Percentiles rank a stretch among this genome's conserved stretches.
These are phyloP conservation scores for Agonopterix alstromeriana DNA, from an alignment of 2,888 invertebrate genomes.

Conservation along the genomic window DNA sequence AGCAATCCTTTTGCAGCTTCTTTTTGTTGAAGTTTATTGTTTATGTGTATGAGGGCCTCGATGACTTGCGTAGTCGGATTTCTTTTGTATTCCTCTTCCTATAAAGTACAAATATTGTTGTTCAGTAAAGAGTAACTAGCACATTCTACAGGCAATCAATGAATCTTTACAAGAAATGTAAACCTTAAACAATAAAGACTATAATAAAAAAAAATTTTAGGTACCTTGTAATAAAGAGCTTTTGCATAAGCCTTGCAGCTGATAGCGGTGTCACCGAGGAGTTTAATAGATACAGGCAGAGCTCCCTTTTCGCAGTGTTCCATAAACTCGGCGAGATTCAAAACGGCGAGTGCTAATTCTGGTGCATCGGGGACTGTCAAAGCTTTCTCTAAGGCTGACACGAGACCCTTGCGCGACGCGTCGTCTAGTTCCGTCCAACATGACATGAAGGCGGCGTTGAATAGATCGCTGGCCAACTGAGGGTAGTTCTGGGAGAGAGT, in stretches of 20 bases:
- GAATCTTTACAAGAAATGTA: no score
- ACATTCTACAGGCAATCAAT: no score
- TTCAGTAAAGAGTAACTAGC: background rate
- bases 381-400: conserved; percentile 90
- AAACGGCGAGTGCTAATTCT: conserved; percentile 94
- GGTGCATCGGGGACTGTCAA: conserved; percentile 93
- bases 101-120: conserved; percentile 17
- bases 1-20: conserved; percentile 97
- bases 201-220: no score
- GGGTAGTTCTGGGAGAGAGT: conserved; percentile 94
- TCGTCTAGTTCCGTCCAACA: conserved; percentile 98
- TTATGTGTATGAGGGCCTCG: conserved; percentile 95
- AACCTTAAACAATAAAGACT: no score
- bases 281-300: conserved; percentile 90
- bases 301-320: conserved; percentile 99
- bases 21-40: conserved; percentile 98
- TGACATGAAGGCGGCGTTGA: conserved; percentile 99
- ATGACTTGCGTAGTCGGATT: conserved; percentile 84
- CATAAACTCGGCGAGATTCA: conserved; percentile 99
- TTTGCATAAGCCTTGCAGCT: conserved; percentile 88
- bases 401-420: conserved; percentile 88
- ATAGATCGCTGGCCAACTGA: conserved; percentile 93
- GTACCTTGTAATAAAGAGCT: conserved; percentile 78
- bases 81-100: conserved; percentile 92
- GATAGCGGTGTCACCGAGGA: conserved; percentile 95